These are phyloP conservation scores for Rhodophaea formosa DNA, from an alignment of 2,888 invertebrate species.

Conservation along the genomic window DNA sequence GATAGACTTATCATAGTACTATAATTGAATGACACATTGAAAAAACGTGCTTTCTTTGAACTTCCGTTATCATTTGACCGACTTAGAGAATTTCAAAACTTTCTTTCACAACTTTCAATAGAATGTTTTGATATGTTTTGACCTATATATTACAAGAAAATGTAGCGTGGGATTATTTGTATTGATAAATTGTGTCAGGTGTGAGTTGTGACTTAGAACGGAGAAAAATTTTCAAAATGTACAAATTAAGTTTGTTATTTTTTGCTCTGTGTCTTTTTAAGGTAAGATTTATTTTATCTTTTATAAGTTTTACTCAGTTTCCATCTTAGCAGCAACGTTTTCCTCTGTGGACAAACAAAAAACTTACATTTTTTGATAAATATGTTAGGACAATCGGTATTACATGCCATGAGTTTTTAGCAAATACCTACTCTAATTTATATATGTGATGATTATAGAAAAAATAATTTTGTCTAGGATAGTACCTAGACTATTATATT, in stretches of 20 bases:
- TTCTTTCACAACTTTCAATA: constrained; percentile 7
- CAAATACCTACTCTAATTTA: too few relatives aligned
- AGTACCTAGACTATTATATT: too few relatives aligned
- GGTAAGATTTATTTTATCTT: background rate
- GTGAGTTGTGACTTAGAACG: background rate
- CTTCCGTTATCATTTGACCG: background rate
- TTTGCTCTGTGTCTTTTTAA: constrained; percentile 9
- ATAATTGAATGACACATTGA: background rate
- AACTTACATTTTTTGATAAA: too few relatives aligned
- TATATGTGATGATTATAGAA: too few relatives aligned
- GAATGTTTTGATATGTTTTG: background rate
- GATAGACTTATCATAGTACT: background rate
- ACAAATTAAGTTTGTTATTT: background rate
- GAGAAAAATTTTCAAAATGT: background rate
- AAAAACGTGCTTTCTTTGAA: constrained; percentile 8
- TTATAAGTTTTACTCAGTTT: background rate
- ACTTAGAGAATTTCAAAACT: constrained; percentile 9
- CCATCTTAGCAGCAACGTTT: too few relatives aligned
- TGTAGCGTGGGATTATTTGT: background rate
- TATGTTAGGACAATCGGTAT: too few relatives aligned
- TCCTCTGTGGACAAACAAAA: too few relatives aligned
- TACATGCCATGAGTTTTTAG: too few relatives aligned
- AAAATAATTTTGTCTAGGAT: too few relatives aligned
- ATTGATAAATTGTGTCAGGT: background rate
- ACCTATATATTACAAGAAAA: constrained; percentile 9